Conservation (phyloP, 2,797 vertebrate species). For the Sebastes oblongus region DNA sequence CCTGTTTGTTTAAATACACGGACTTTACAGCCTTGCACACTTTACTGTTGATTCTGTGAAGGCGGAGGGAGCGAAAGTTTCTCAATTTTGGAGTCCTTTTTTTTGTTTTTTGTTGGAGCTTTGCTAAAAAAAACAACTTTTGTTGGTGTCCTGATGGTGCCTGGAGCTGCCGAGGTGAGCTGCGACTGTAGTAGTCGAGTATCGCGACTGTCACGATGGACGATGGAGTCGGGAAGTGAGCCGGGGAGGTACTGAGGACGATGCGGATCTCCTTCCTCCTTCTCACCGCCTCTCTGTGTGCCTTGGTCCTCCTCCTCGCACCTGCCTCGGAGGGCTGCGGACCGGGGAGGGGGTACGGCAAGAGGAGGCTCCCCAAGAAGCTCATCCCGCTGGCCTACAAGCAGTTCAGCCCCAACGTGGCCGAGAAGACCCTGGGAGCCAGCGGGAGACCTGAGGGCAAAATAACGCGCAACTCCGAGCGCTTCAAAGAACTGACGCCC, state of each 20-base stretch:
- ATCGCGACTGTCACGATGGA: slow-evolving; percentile 79
- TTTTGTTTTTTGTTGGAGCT: slow-evolving; percentile 8
- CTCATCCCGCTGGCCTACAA: slow-evolving; percentile 95
- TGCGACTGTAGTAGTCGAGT: not conserved
- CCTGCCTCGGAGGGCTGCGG: slow-evolving; percentile 92
- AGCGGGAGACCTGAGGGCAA: slow-evolving; percentile 97
- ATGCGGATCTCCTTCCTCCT: slow-evolving; percentile 87
- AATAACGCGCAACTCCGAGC: slow-evolving; percentile 92
- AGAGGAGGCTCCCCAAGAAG: slow-evolving; percentile 91
- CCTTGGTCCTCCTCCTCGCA: slow-evolving; percentile 86
- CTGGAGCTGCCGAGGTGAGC: slow-evolving; percentile 63
- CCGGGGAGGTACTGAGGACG: slow-evolving; percentile 78
- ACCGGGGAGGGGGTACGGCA: slow-evolving; percentile 96
- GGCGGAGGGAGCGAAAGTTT: slow-evolving; percentile 64
- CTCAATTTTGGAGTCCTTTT: slow-evolving; percentile 24
- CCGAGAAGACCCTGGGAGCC: slow-evolving; percentile 96
- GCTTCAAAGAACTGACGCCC: slow-evolving; percentile 95
- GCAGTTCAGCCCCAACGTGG: slow-evolving; percentile 96
- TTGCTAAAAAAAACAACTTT: slow-evolving; percentile 7
- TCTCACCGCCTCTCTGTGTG: slow-evolving; percentile 84
- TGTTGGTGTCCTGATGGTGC: slow-evolving; percentile 58
- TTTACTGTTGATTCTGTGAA: slow-evolving; percentile 66
- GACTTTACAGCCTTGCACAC: slow-evolving; percentile 78
- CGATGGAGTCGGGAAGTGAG: slow-evolving; percentile 83
- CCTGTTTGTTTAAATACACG: slow-evolving; percentile 86